Conservation (phyloP, 2,113 vertebrate species). For the Odocoileus virginianus region DNA sequence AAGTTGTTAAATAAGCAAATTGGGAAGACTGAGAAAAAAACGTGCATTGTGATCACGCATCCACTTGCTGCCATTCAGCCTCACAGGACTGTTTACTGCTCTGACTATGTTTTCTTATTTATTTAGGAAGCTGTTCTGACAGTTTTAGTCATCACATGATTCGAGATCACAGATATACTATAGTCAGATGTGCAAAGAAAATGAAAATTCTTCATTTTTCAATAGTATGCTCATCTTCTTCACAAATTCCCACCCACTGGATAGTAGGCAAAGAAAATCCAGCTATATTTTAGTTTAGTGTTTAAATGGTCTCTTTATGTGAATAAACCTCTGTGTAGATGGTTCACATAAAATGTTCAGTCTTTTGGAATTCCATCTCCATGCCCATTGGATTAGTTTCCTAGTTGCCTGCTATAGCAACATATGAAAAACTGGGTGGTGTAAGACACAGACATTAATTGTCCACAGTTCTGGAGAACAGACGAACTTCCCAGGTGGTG, state of each 20-base stretch:
- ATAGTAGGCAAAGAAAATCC: background rate
- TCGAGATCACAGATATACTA: background rate
- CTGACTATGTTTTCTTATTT: background rate
- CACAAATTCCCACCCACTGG: background rate
- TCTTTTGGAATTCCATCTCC: background rate
- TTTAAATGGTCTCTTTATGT: background rate
- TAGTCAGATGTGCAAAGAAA: background rate
- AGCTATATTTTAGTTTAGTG: background rate
- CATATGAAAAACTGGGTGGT: background rate
- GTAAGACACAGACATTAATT: background rate
- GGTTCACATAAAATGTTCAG: background rate
- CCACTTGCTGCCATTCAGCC: background rate
- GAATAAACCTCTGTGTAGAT: background rate
- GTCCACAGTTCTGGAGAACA: background rate
- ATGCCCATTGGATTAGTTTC: background rate
- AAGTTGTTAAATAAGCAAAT: conserved; percentile 2
- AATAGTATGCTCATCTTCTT: background rate
- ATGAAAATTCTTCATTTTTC: background rate
- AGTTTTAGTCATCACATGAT: background rate
- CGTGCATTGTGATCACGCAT: background rate
- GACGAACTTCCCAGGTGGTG: background rate
- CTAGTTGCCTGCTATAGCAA: background rate
- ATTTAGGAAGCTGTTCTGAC: background rate
- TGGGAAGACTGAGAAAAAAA: background rate
- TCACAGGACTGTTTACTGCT: background rate